Conservation (phyloP, 2,888 invertebrate species). For the Oscheius onirici region DNA sequence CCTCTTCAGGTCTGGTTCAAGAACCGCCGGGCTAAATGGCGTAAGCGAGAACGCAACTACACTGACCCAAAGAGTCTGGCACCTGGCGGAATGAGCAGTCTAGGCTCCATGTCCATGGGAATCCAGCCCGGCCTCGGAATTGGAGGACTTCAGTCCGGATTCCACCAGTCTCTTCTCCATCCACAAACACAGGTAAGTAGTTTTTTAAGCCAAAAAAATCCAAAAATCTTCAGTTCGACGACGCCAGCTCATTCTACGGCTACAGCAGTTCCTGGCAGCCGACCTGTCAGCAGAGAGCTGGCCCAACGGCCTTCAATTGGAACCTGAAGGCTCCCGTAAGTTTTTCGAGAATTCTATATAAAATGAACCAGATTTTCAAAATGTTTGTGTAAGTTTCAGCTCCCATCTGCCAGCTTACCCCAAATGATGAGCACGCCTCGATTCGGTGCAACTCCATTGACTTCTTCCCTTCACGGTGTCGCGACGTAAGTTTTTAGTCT, state of each 20-base stretch:
- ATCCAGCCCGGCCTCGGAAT: conserved; percentile 18
- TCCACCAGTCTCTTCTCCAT: conserved; percentile 38
- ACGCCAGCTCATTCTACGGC: conserved; percentile 49
- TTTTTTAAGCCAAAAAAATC: not conserved
- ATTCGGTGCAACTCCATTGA: conserved; percentile 14
- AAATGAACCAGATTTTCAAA: no score
- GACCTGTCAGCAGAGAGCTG: conserved; percentile 35
- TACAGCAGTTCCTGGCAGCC: conserved; percentile 49
- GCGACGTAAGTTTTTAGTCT: conserved; percentile 5
- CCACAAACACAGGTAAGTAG: conserved; percentile 14
- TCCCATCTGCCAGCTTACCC: conserved; percentile 22
- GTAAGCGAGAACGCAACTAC: conserved; percentile 67
- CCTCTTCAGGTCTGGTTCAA: conserved; percentile 69
- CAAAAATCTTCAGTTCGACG: conserved; percentile 42
- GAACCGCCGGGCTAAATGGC: conserved; percentile 71
- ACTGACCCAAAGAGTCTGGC: conserved; percentile 30
- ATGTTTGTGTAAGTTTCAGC: conserved; percentile 16
- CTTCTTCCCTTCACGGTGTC: conserved; percentile 18
- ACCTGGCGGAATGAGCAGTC: conserved; percentile 5
- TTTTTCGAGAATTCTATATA: not conserved
- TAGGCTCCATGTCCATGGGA: conserved; percentile 25
- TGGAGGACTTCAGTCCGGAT: conserved; percentile 43
- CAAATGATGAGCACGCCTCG: conserved; percentile 27
- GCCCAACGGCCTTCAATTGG: conserved; percentile 47
- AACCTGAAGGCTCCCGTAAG: conserved; percentile 47